Conservation (phyloP, 2,113 vertebrate genomes). For the Malurus elegans region DNA sequence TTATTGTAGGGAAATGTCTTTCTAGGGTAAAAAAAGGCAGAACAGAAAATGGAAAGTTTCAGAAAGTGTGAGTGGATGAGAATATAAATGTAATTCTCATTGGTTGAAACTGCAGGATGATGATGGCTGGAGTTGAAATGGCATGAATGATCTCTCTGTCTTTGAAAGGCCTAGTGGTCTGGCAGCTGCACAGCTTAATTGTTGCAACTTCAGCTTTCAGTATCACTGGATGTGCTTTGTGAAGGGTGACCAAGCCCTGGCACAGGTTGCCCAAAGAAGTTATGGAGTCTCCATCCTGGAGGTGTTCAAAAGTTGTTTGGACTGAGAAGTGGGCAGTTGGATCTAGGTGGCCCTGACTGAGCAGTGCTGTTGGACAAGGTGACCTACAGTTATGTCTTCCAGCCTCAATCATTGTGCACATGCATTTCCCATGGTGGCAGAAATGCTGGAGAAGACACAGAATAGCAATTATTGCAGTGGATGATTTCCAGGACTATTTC, state of each 20-base stretch:
- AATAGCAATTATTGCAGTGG: not conserved
- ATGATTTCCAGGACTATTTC: not conserved
- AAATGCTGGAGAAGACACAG: not conserved
- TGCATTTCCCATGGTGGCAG: not conserved
- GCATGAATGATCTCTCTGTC: not conserved
- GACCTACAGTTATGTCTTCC: not conserved
- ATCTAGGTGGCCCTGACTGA: not conserved
- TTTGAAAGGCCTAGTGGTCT: not conserved
- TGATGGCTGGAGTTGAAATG: not conserved
- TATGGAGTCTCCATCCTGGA: not conserved
- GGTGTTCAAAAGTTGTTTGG: not conserved
- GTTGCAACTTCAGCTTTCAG: not conserved
- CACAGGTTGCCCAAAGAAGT: not conserved
- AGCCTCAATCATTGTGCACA: not conserved
- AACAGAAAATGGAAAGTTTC: not conserved
- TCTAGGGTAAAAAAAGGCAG: not conserved
- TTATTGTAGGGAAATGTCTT: not conserved
- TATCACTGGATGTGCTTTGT: not conserved
- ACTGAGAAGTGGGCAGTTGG: not conserved
- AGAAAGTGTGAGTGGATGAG: not conserved
- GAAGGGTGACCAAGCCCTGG: not conserved
- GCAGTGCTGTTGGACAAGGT: not conserved
- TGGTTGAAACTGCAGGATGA: not conserved
- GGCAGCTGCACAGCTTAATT: not conserved
- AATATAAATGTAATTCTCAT: not conserved